A percentile compares a stretch with the other conserved stretches of the same genome.
These are phyloP conservation scores for Lasiurus borealis DNA, from an alignment of 2,113 vertebrate species.

Conservation along the genomic window DNA sequence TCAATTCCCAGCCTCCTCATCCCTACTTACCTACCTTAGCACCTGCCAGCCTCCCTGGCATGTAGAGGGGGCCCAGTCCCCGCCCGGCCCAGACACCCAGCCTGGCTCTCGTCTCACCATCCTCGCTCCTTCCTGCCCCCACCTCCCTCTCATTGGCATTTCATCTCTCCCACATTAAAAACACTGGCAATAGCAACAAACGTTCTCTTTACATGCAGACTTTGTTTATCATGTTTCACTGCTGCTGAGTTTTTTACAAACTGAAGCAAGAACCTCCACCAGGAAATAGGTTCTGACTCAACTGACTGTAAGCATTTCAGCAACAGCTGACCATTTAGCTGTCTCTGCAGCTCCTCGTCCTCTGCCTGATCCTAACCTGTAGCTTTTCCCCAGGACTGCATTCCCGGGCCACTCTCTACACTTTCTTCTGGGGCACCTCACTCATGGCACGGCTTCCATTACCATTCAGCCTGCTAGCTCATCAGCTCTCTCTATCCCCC, in stretches of 20 bases:
- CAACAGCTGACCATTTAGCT: background rate
- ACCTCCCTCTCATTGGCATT: background rate
- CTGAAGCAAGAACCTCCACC: background rate
- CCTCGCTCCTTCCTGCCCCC: background rate
- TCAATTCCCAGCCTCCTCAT: background rate
- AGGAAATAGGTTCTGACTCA: background rate
- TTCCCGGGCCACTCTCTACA: background rate
- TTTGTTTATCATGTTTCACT: background rate
- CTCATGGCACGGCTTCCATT: background rate
- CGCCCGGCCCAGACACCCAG: too few relatives aligned
- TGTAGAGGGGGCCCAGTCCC: background rate
- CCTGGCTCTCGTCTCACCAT: background rate
- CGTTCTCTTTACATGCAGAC: background rate
- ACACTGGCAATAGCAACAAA: background rate
- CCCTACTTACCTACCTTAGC: background rate
- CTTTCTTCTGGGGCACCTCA: background rate
- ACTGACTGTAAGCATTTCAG: too few relatives aligned
- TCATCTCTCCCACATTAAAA: background rate
- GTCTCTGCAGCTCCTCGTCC: background rate
- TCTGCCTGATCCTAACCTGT: background rate
- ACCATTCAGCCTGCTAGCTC: accelerated
- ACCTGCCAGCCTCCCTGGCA: background rate
- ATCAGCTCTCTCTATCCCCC: background rate
- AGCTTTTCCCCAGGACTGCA: background rate
- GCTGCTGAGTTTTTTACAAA: background rate